Percentiles rank a stretch among this genome's conserved stretches.
Evolutionary conservation across 2,113 vertebrate species (phyloP).

Genomic region (Oryzias javanicus): DNA sequence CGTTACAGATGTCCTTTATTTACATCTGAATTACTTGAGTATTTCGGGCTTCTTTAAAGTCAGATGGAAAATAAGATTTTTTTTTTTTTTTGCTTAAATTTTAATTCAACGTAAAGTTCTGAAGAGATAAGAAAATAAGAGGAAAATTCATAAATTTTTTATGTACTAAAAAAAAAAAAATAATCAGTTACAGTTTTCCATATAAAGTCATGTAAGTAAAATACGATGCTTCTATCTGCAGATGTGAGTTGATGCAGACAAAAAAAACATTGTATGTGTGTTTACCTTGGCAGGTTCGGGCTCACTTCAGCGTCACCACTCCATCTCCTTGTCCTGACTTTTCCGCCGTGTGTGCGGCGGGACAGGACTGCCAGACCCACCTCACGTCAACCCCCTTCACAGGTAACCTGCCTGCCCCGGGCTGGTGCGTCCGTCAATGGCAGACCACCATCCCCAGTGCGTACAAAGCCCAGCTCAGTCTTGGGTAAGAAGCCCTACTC

Average conservation of each 20-base stretch:
- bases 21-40: too few relatives aligned
- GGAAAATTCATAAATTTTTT: too few relatives aligned
- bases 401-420: constrained; percentile 48
- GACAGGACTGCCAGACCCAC: constrained; percentile 51
- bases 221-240: not conserved
- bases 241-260: not conserved
- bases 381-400: constrained; percentile 26
- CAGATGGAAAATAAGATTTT: too few relatives aligned
- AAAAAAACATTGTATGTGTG: not conserved
- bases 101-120: too few relatives aligned
- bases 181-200: not conserved
- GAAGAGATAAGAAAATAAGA: too few relatives aligned
- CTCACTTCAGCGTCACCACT: constrained; percentile 60
- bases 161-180: too few relatives aligned
- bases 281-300: constrained; percentile 56
- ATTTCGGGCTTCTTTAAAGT: too few relatives aligned
- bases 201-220: not conserved
- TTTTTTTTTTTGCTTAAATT: too few relatives aligned
- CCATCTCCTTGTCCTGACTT: constrained; percentile 43
- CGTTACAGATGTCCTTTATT: too few relatives aligned
- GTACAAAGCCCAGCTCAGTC: constrained; percentile 30
- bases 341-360: constrained; percentile 38
- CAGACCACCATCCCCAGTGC: constrained; percentile 58
- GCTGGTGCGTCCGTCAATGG: constrained; percentile 75
- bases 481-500: constrained; percentile 52